A percentile compares a stretch with the other conserved stretches of the same genome.
Evolutionary conservation across 1,140 invertebrate species (phyloP).

Genomic region (Leptinotarsa undecemlineata): DNA sequence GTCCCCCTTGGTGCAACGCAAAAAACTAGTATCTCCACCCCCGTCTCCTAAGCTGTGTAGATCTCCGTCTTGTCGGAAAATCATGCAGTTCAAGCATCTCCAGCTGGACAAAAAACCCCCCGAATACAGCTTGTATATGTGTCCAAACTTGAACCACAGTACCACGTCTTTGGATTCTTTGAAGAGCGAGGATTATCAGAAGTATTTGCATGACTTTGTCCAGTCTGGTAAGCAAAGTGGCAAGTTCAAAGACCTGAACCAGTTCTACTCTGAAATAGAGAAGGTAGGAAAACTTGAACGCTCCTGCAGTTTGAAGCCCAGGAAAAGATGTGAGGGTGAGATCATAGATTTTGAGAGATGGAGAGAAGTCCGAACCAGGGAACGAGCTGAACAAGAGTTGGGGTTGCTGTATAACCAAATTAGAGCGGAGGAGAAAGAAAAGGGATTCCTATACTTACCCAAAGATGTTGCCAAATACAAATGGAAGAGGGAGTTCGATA

Average conservation of each 20-base stretch:
- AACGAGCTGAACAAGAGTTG: constrained; percentile 81
- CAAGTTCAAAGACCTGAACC: constrained; percentile 82
- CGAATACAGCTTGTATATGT: constrained; percentile 31
- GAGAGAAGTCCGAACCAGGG: constrained; percentile 77
- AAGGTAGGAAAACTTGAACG: constrained; percentile 82
- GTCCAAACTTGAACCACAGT: constrained; percentile 48
- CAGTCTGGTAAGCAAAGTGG: constrained; percentile 75
- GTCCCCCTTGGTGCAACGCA: constrained; percentile 44
- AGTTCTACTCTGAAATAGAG: constrained; percentile 85
- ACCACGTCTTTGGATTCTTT: constrained; percentile 44
- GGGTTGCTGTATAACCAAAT: constrained; percentile 77
- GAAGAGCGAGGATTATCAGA: constrained; percentile 63
- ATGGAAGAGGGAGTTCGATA: constrained; percentile 71
- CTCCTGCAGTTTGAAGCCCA: constrained; percentile 68
- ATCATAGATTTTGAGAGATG: constrained; percentile 86
- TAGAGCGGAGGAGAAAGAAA: constrained; percentile 76
- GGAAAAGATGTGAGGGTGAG: constrained; percentile 73
- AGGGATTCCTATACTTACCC: constrained; percentile 80
- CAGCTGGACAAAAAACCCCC: constrained; percentile 44
- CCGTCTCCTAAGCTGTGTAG: constrained; percentile 60
- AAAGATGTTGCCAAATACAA: constrained; percentile 70
- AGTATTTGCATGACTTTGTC: constrained; percentile 72
- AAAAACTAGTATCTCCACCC: constrained; percentile 37
- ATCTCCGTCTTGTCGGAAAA: constrained; percentile 68
- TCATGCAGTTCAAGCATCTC: constrained; percentile 55